Conservation (phyloP, 1,140 invertebrate species). For the Macrobrachium rosenbergii region DNA sequence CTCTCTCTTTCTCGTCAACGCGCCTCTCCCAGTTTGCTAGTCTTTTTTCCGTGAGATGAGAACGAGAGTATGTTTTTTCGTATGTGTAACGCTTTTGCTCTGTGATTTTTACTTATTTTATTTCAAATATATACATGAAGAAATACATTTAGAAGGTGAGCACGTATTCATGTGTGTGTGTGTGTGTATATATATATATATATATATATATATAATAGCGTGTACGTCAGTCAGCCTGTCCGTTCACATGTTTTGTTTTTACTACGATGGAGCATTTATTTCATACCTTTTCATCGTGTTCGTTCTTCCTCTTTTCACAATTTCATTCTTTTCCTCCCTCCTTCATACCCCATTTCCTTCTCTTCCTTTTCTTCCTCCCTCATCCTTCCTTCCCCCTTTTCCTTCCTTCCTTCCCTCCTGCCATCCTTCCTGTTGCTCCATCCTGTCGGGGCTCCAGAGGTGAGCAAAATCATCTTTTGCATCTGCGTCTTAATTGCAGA, state of each 20-base stretch:
- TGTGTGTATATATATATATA: constrained; percentile 5
- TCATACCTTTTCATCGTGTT: no score
- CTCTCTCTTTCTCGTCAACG: background rate
- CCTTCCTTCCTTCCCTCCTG: background rate
- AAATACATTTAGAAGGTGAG: background rate
- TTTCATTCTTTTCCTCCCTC: background rate
- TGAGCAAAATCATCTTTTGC: no score
- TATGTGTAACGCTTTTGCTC: background rate
- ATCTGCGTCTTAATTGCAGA: no score
- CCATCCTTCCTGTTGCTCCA: no score
- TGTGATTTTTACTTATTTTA: background rate
- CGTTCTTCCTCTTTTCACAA: background rate
- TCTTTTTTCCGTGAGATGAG: no score
- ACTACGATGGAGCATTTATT: background rate
- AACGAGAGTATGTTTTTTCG: background rate
- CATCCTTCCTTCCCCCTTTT: background rate
- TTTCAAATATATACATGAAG: background rate
- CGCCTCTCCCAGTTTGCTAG: background rate
- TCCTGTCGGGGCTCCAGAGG: no score
- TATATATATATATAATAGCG: background rate
- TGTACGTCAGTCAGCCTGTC: no score
- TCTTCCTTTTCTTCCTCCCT: background rate
- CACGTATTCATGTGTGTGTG: background rate
- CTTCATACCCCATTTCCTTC: background rate
- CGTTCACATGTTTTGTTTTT: background rate